Conservation (phyloP, 2,888 invertebrate genomes). For the Odontocolon sp. region DNA sequence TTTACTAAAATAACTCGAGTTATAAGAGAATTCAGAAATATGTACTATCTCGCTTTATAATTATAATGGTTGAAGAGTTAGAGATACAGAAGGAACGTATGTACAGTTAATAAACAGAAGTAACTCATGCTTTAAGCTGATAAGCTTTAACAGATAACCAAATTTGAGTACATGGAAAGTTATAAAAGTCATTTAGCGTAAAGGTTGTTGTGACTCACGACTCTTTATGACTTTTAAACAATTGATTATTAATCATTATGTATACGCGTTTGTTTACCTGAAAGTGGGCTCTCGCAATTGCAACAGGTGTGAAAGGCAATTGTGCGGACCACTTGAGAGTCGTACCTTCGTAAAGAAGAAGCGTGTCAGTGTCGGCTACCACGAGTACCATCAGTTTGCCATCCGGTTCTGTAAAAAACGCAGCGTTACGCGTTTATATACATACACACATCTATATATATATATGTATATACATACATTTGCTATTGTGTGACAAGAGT, state of each 20-base stretch:
- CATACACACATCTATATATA: neutral
- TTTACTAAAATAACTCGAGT: slow-evolving; percentile 45
- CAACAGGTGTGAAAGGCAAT: slow-evolving; percentile 88
- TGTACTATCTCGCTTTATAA: slow-evolving; percentile 46
- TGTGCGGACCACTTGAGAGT: slow-evolving; percentile 95
- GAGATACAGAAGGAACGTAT: slow-evolving; percentile 3
- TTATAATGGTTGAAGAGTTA: slow-evolving; percentile 19
- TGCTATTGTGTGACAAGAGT: neutral
- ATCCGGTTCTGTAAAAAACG: slow-evolving; percentile 84
- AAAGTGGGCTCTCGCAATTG: slow-evolving; percentile 88
- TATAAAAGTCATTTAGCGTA: no score
- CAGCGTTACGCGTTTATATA: neutral
- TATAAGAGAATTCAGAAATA: slow-evolving; percentile 31
- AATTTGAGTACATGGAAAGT: no score
- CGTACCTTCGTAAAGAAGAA: slow-evolving; percentile 92
- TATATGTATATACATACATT: neutral
- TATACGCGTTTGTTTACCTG: slow-evolving; percentile 83
- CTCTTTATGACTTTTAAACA: no score
- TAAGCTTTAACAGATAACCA: no score
- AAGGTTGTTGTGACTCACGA: no score
- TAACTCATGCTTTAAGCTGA: slow-evolving; percentile 21
- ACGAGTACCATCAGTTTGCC: slow-evolving; percentile 89
- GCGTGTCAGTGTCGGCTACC: slow-evolving; percentile 90
- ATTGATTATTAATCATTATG: no score
- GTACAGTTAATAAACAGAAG: slow-evolving; percentile 27